Conservation (phyloP, 1,140 invertebrate genomes). For the Pristionchus pacificus region DNA sequence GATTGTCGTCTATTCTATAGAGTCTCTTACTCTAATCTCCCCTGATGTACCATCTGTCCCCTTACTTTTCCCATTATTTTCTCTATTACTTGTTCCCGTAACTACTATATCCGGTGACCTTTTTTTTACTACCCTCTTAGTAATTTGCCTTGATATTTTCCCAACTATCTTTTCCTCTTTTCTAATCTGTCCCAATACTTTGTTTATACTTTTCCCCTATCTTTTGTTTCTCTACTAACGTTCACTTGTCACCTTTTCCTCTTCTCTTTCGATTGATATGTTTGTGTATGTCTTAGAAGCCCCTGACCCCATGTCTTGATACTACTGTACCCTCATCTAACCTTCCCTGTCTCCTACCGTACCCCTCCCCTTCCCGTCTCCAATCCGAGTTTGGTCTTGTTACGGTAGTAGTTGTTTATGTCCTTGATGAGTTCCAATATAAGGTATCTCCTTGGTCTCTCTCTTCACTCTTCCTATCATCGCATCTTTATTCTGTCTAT, state of each 20-base stretch:
- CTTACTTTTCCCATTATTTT: too few relatives aligned
- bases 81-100: too few relatives aligned
- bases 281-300: neutral
- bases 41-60: too few relatives aligned
- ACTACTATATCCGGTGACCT: too few relatives aligned
- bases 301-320: neutral
- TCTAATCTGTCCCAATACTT: neutral
- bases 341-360: neutral
- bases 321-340: neutral
- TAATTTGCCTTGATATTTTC: too few relatives aligned
- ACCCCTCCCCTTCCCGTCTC: neutral
- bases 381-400: neutral
- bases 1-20: too few relatives aligned
- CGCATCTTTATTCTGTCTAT: neutral
- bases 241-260: neutral
- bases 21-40: too few relatives aligned
- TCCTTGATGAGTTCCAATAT: neutral
- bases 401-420: slow-evolving; percentile 1
- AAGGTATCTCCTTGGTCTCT: neutral
- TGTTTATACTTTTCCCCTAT: neutral
- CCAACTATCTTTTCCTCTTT: too few relatives aligned
- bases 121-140: too few relatives aligned
- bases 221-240: too few relatives aligned
- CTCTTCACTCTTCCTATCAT: neutral
- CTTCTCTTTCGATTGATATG: neutral